Percentiles rank a stretch among this genome's conserved stretches.
Conservation (phyloP, 1,140 invertebrate species). For the Aphidius ervi region DNA sequence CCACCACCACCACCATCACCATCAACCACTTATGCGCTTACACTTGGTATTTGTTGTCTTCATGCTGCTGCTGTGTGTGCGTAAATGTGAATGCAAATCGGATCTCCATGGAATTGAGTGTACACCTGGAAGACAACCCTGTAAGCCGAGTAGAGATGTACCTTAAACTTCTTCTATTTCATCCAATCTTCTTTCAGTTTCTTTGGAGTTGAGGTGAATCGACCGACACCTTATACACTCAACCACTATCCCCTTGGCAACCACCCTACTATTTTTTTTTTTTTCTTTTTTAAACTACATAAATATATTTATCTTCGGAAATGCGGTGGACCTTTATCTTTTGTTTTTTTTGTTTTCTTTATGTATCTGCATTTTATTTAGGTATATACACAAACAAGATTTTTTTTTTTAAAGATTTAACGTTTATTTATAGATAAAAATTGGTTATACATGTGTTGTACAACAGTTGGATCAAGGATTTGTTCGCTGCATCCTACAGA, state of each 20-base stretch:
- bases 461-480: slow-evolving; percentile 12
- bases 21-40: neutral
- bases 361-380: neutral
- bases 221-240: neutral
- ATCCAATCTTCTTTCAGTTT: slow-evolving; percentile 6
- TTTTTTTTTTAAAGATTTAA: neutral
- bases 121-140: slow-evolving; percentile 25
- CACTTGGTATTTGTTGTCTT: neutral
- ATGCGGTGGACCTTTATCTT: slow-evolving; percentile 6
- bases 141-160: slow-evolving; percentile 28
- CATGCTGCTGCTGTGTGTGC: neutral
- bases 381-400: neutral
- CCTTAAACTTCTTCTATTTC: slow-evolving; percentile 33
- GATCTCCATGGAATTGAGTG: slow-evolving; percentile 25
- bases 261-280: too few relatives aligned
- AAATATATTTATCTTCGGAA: slow-evolving; percentile 15
- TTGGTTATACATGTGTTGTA: neutral
- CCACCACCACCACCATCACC: slow-evolving; percentile 1
- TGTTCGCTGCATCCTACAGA: slow-evolving; percentile 6
- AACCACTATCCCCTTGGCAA: too few relatives aligned
- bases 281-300: neutral
- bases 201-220: neutral
- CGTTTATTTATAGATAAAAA: too few relatives aligned
- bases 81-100: neutral
- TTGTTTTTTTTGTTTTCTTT: neutral